Evolutionary conservation across 1,140 invertebrate species (phyloP), one percentile per base, ranked within the genome.

Genomic region (Drosophila truncata): DNA sequence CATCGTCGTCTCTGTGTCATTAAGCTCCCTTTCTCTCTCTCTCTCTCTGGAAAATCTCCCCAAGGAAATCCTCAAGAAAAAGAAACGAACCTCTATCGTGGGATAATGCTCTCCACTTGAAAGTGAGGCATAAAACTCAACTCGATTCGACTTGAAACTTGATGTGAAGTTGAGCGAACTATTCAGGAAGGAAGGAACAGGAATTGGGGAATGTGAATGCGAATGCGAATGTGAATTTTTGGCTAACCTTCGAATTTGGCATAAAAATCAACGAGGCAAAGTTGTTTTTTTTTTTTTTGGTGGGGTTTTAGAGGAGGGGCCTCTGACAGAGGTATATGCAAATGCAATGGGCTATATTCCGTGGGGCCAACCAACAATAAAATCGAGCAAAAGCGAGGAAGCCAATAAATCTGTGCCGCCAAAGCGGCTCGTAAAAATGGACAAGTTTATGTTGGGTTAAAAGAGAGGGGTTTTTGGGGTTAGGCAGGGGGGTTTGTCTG

Each of bases 381-480:
- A 81, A 81, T 81, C 59, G 63, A 80, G 70, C 65, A 60, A 63
- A 63, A 62, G 44, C 69, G 62, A 79, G 70, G 58, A 80, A 70
- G 78, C 71, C 78, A 76, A 81, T 81, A 81, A 81, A 81, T 81
- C 64, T 80, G 78, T 62, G 61, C 66, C 77, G 77, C 59, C 75
- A 79, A 64, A 76, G 72, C 65, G 74, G 74, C 63, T 82, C 80
- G 80, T 82, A 82, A 82, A 82, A 82, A 54, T 55, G 57, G 50
- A 82, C 73, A 77, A 78, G 65, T 82, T 82, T 73, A 73, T 72
- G 67, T 49, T 57, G 66, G n/a, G 47, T 37, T 55, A 37, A 55
- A 7, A 18, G 33, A 25, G 23, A 2, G 44, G 20, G 1, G 27
- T 18, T 33, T 20, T 14, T 9, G 18, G 47, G 37, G 10, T 23